Base-by-base conservation (phyloP, 2,797 vertebrate species). In the Vespertilio murinus region DNA sequence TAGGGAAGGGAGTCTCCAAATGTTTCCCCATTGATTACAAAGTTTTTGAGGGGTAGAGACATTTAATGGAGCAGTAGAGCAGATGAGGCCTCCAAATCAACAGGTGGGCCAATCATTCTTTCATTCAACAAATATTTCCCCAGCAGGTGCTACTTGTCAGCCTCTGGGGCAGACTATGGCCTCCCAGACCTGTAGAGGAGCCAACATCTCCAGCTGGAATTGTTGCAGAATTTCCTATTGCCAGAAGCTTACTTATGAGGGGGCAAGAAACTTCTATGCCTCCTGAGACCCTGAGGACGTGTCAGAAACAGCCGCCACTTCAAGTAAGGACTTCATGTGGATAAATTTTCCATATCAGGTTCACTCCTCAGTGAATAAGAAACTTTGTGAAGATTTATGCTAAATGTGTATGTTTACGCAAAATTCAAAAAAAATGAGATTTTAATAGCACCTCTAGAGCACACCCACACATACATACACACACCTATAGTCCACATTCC, bases 361-460 rank as follows among this genome's bases (percentile, higher is more conserved):
- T 91, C 93, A 91, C n/a, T 77, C 47, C 80, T 95, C 52, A 71
- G 52, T 94, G 25, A 88, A 59, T 70, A 87, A 94, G 13, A 47
- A 90, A 70, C 35, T 86, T 65, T 42, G 28, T 75, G 17, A 54
- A 42, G 52, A 59, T 40, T 59, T 73, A 61, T 77, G 42, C 18
- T 75, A 73, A 93, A 56, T 38, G 13, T 86, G 23, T 56, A 28
- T 77, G 25, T 56, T 71, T 71, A 77, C 67, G 45, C 18, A 78
- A 77, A 79, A 64, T 70, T 88, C 47, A 9, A 85, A 83, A 78
- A 69, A 77, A 54, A 54, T 23, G 74, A 95, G 91, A 8, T 88
- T 71, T 64, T 90, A 86, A 65, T 52, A 91, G 61, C 47, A 82
- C 10, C 33, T 86, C 80, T 40, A 28, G 18, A 84, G 61, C 30